Evolutionary conservation across 2,888 invertebrate genomes (phyloP).

Genomic region (Euzetes globulus): DNA sequence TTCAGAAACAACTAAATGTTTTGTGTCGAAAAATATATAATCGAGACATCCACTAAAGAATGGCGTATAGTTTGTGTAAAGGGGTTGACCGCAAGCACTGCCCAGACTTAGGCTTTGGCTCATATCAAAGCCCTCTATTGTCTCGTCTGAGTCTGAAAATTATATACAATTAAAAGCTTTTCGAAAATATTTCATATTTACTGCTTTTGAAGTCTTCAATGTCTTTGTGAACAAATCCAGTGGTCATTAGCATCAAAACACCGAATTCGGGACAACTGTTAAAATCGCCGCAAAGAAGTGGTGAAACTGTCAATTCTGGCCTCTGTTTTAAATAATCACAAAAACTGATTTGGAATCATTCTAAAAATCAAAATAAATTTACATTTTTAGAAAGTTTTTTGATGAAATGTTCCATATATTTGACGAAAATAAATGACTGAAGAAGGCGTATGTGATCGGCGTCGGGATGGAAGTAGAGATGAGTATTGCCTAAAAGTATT

Average conservation of each 20-base stretch:
- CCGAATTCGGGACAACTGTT: slow-evolving; percentile 79
- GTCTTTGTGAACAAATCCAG: slow-evolving; percentile 58
- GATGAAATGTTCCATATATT: slow-evolving; percentile 59
- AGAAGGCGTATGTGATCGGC: slow-evolving; percentile 80
- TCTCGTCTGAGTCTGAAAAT: slow-evolving; percentile 51
- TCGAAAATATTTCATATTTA: slow-evolving; percentile 47
- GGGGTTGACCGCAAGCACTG: slow-evolving; percentile 75
- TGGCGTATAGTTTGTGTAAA: slow-evolving; percentile 73
- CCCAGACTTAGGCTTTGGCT: slow-evolving; percentile 58
- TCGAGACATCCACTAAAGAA: slow-evolving; percentile 79
- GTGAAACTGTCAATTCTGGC: slow-evolving; percentile 53
- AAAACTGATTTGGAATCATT: neutral
- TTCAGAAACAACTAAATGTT: slow-evolving; percentile 43
- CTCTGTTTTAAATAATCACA: slow-evolving; percentile 45
- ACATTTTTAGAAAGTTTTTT: slow-evolving; percentile 44
- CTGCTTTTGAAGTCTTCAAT: slow-evolving; percentile 70
- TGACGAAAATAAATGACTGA: slow-evolving; percentile 67
- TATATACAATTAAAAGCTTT: neutral
- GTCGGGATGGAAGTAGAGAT: slow-evolving; percentile 85
- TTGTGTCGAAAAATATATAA: slow-evolving; percentile 66
- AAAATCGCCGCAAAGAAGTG: slow-evolving; percentile 84
- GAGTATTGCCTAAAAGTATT: slow-evolving; percentile 54
- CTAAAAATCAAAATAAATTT: slow-evolving; percentile 31
- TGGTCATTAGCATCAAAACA: slow-evolving; percentile 67
- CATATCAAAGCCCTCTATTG: slow-evolving; percentile 58